phyloP scores from a whole-genome alignment of 2,888 invertebrate genomes.

The Pachliopta kotzebuea region DNA sequence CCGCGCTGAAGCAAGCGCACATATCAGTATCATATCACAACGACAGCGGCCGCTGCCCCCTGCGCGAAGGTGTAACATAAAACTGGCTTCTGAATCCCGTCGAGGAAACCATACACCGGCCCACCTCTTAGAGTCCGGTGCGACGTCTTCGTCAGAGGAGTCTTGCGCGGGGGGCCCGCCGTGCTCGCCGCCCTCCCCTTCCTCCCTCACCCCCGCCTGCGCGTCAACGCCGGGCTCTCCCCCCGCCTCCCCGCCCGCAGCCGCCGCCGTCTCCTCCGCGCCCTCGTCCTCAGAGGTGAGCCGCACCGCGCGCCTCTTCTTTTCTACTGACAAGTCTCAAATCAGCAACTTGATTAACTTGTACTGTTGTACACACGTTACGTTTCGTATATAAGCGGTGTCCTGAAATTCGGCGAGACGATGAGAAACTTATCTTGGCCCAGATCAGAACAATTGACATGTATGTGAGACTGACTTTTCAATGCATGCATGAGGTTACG shows the following conservation, averaged over 20 bases:
- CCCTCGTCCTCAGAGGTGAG: constrained; percentile 81
- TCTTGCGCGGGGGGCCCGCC: constrained; percentile 60
- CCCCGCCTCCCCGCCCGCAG: constrained; percentile 76
- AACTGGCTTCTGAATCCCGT: background rate
- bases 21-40: background rate
- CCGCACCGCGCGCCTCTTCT: constrained; percentile 74
- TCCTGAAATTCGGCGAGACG: too few species aligned
- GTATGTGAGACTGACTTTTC: too few species aligned
- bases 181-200: constrained; percentile 38
- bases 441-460: too few species aligned
- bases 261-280: constrained; percentile 37
- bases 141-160: constrained; percentile 80
- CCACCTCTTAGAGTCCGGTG: constrained; percentile 40
- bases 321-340: constrained; percentile 37
- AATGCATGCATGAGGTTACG: too few species aligned
- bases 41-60: background rate
- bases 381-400: too few species aligned
- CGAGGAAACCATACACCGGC: constrained; percentile 11
- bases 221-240: constrained; percentile 75
- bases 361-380: too few species aligned
- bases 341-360: too few species aligned
- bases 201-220: constrained; percentile 35
- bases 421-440: too few species aligned
- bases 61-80: background rate
- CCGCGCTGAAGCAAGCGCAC: constrained; percentile 44